phyloP scores from a whole-genome alignment of 1,140 invertebrate genomes.

The Monochamus saltuarius region DNA sequence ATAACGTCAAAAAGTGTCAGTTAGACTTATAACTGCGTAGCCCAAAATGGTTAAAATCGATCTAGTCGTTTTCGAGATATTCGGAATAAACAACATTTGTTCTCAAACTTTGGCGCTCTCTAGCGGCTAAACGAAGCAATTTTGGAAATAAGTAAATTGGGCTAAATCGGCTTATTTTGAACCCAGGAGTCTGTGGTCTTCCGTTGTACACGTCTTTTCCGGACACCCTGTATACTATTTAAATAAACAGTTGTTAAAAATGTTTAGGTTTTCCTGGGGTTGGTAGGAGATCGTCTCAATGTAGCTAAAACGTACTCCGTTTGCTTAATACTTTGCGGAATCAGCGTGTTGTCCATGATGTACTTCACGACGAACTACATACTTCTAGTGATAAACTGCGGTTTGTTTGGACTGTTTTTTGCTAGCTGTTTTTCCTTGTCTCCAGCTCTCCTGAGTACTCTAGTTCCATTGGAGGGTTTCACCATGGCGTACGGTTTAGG shows the following conservation, averaged over 20 bases:
- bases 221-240: neutral
- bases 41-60: too few relatives aligned
- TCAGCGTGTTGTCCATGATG: slow-evolving; percentile 70
- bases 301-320: slow-evolving; percentile 76
- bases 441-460: slow-evolving; percentile 79
- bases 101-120: too few relatives aligned
- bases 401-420: slow-evolving; percentile 80
- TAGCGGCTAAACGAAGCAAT: too few relatives aligned
- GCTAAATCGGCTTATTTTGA: neutral
- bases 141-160: neutral
- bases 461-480: slow-evolving; percentile 78
- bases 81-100: too few relatives aligned
- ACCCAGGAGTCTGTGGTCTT: neutral
- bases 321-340: slow-evolving; percentile 75
- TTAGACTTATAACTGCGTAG: too few relatives aligned
- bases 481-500: slow-evolving; percentile 87
- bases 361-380: slow-evolving; percentile 63
- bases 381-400: slow-evolving; percentile 58
- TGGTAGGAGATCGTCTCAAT: slow-evolving; percentile 87
- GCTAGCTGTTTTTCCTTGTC: slow-evolving; percentile 86
- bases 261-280: slow-evolving; percentile 75
- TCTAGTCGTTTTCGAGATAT: too few relatives aligned
- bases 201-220: neutral
- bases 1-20: too few relatives aligned
- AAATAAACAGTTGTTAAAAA: neutral